phyloP scores from a whole-genome alignment of 2,113 vertebrate genomes.

The Sander vitreus region DNA sequence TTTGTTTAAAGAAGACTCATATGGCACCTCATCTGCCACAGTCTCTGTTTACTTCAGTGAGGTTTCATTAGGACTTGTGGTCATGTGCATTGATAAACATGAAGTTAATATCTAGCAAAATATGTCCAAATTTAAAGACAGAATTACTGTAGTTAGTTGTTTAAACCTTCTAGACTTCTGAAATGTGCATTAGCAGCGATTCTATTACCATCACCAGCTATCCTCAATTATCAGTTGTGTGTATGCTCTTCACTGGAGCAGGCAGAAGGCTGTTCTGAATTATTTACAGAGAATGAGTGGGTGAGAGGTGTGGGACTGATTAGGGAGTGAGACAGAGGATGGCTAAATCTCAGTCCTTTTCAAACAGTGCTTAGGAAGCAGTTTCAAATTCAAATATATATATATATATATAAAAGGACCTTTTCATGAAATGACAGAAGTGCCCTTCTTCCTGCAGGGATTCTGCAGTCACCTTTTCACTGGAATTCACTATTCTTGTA shows the following conservation, averaged over 20 bases:
- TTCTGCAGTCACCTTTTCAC: slow-evolving; percentile 1
- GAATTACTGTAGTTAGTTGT: not conserved
- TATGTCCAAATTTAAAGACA: not conserved
- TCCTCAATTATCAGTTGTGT: slow-evolving; percentile 41
- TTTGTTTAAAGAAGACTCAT: not conserved
- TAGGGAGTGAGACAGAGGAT: slow-evolving; percentile 68
- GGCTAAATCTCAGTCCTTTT: slow-evolving; percentile 64
- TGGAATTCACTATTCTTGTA: not conserved
- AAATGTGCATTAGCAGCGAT: slow-evolving; percentile 43
- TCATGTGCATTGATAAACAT: not conserved
- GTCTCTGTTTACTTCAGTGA: not conserved
- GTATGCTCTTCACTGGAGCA: slow-evolving; percentile 40
- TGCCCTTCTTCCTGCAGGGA: slow-evolving; percentile 4
- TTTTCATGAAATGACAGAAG: slow-evolving; percentile 46
- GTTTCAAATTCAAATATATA: slow-evolving; percentile 37
- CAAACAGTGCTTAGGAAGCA: slow-evolving; percentile 56
- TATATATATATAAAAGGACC: too few relatives aligned
- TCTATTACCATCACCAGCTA: slow-evolving; percentile 10
- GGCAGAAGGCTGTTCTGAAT: slow-evolving; percentile 71
- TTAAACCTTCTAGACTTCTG: slow-evolving; percentile 12
- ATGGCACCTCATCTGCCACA: not conserved
- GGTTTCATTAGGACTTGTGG: not conserved
- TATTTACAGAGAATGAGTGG: slow-evolving; percentile 75
- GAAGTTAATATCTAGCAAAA: not conserved
- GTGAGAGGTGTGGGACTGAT: slow-evolving; percentile 75